phyloP scores from a whole-genome alignment of 1,140 invertebrate species.

The Heliconius eleuchia region DNA sequence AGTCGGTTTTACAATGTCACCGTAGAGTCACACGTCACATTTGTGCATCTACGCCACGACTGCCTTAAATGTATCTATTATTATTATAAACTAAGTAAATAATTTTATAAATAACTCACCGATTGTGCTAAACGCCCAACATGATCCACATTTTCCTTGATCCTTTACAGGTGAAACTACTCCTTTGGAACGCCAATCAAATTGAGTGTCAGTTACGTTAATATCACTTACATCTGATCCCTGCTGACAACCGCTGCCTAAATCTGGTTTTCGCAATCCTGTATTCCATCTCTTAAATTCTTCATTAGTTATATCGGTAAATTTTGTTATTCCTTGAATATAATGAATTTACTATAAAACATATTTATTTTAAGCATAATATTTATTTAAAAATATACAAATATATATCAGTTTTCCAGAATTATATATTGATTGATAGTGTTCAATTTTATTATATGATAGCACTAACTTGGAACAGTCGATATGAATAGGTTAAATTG shows the following conservation, averaged over 20 bases:
- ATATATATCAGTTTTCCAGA: too few relatives aligned
- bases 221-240: background rate
- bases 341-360: background rate
- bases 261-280: background rate
- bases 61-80: too few relatives aligned
- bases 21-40: too few relatives aligned
- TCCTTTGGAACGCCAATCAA: conserved; percentile 38
- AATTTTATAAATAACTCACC: conserved; percentile 23
- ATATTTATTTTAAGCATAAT: too few relatives aligned
- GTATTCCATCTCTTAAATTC: conserved; percentile 21
- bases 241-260: background rate
- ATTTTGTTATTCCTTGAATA: conserved; percentile 31
- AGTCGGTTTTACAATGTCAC: too few relatives aligned
- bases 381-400: too few relatives aligned
- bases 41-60: too few relatives aligned
- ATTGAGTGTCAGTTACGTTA: background rate
- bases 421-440: too few relatives aligned
- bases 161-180: conserved; percentile 28
- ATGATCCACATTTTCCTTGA: conserved; percentile 36
- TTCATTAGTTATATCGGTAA: conserved; percentile 29
- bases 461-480: too few relatives aligned
- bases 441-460: too few relatives aligned
- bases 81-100: too few relatives aligned
- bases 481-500: too few relatives aligned
- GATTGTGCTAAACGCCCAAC: conserved; percentile 41